These are phyloP conservation scores for Zaprionus ornatus DNA, from an alignment of 1,140 invertebrate genomes.

Conservation along the genomic window DNA sequence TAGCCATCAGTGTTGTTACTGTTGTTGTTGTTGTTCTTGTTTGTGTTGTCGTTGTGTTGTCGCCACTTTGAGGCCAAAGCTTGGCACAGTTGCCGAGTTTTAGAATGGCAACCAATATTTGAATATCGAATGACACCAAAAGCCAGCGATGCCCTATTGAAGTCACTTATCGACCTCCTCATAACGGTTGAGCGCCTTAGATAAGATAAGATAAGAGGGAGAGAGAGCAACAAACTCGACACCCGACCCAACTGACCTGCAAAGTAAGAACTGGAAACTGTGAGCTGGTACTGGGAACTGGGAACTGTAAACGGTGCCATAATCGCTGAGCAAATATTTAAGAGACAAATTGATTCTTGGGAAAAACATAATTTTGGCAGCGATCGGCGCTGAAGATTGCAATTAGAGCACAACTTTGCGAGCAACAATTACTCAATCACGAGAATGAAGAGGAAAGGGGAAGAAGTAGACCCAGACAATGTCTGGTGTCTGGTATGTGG, in stretches of 20 bases:
- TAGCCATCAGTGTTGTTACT: constrained; percentile 3
- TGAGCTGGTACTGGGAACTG: constrained; percentile 11
- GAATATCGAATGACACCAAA: constrained; percentile 66
- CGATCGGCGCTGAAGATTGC: constrained; percentile 59
- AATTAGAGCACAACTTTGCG: constrained; percentile 62
- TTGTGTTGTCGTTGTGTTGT: constrained; percentile 11
- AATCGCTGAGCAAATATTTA: constrained; percentile 32
- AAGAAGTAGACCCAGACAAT: background rate
- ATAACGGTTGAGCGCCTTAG: constrained; percentile 43
- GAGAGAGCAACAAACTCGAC: constrained; percentile 65
- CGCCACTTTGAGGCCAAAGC: constrained; percentile 50
- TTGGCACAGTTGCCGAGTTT: constrained; percentile 58
- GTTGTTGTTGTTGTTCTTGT: background rate
- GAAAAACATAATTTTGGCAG: constrained; percentile 64
- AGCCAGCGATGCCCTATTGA: constrained; percentile 47
- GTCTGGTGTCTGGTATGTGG: constrained; percentile 14
- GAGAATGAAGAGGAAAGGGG: background rate
- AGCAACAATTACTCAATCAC: constrained; percentile 62
- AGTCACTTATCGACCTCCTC: constrained; percentile 53
- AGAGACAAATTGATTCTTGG: constrained; percentile 41
- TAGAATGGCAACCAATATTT: constrained; percentile 68
- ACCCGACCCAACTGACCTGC: constrained; percentile 25
- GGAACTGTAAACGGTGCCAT: constrained; percentile 27
- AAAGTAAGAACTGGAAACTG: constrained; percentile 5
- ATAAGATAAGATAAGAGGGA: constrained; percentile 41